Evolutionary conservation across 2,113 vertebrate species (phyloP), one percentile per base, ranked within the genome.

Genomic region (Polypterus senegalus): DNA sequence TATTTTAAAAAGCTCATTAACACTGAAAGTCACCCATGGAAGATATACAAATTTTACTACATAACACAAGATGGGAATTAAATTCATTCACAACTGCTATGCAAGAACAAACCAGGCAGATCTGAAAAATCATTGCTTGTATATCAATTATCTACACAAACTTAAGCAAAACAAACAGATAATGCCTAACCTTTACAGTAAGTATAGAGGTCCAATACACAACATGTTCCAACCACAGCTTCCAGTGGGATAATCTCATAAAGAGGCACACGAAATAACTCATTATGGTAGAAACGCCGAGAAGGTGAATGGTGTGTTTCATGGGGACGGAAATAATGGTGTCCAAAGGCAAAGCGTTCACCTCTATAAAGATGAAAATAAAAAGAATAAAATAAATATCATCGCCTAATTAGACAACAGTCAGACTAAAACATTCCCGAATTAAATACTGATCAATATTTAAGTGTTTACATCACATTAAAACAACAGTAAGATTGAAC

Each of bases 201-300:
- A 1, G 95, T 99, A 76, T 99, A 99, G 3, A 97, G 88, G 74
- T 99, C 96, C 1, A 98, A 79, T 49, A 99, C 95, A 3, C 94
- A 97, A 85, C 96, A 99, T 0, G 87, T 92, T 3, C 83, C 94
- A 75, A 99, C 96, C 71, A 99, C 93, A 0, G 96, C 94, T 75
- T 99, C 96, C 69, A 99, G 72, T 46, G 96, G 94, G 73, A 99
- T 97, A 67, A 99, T 99, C 77, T 99, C 96, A 2, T 99, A 99
- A 2, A 99, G 71, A 0, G 96, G 96, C 80, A 99, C 94, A 47
- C 96, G 86, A 79, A 99, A 99, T 0, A 99, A 83, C 71, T 99
- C 96, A 1, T 99, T 99, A 73, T 97, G 93, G 69, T 99, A 99
- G 71, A 99, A 99, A 45, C 91, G 91, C 0, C 96, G 91, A 0